Evolutionary conservation across 2,797 vertebrate species (phyloP).

Genomic region (Coregonus suidteri): DNA sequence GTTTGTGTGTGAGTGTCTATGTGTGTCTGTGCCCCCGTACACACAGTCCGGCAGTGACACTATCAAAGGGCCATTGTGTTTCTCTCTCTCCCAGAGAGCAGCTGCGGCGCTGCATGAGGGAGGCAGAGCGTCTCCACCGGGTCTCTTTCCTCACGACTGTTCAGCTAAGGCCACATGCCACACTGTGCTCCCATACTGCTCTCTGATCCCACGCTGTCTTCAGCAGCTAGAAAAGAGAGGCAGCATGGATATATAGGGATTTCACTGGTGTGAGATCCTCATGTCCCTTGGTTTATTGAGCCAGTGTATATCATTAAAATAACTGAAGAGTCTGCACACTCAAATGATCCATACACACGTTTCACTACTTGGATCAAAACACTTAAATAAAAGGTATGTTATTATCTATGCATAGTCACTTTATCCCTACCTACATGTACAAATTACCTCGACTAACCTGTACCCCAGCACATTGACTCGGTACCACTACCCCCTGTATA

Average conservation of each 20-base stretch:
- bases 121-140: not conserved
- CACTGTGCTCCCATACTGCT: not conserved
- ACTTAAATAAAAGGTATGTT: not conserved
- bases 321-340: not conserved
- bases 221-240: not conserved
- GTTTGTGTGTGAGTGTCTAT: constrained; percentile 22
- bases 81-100: constrained; percentile 56
- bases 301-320: not conserved
- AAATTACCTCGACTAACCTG: no score
- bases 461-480: no score
- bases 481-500: no score
- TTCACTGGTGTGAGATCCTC: not conserved
- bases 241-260: not conserved
- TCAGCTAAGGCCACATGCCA: constrained; percentile 28
- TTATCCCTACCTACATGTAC: no score
- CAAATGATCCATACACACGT: not conserved
- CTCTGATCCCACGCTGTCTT: not conserved
- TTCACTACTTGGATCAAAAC: not conserved
- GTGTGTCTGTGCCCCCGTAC: not conserved
- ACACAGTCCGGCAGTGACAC: constrained; percentile 40
- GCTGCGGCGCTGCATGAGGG: constrained; percentile 44
- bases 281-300: not conserved
- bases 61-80: constrained; percentile 68
- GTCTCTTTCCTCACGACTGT: constrained; percentile 37
- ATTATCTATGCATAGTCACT: no score